Evolutionary conservation across 2,113 vertebrate species (phyloP).

Genomic region (Ciconia maguari): DNA sequence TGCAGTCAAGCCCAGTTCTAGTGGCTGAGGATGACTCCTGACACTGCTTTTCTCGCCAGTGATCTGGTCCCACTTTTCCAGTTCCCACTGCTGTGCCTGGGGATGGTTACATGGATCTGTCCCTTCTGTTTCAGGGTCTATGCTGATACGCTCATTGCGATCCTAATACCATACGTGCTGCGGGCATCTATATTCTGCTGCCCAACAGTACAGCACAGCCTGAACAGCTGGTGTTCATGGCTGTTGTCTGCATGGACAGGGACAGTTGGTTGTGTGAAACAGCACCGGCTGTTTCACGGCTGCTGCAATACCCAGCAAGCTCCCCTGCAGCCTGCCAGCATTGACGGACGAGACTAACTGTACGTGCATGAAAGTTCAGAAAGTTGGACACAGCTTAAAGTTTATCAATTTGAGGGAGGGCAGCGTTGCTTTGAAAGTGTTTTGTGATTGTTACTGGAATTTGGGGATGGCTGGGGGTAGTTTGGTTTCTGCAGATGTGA

Average conservation of each 20-base stretch:
- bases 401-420: not conserved
- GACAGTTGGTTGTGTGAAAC: not conserved
- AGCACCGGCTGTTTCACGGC: not conserved
- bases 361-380: not conserved
- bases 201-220: not conserved
- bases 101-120: not conserved
- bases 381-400: not conserved
- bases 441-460: not conserved
- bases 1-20: not conserved
- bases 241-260: not conserved
- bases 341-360: rapidly evolving
- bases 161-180: not conserved
- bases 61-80: not conserved
- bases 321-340: not conserved
- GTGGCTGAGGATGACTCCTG: not conserved
- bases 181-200: not conserved
- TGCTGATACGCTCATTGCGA: rapidly evolving
- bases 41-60: not conserved
- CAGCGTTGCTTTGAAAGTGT: not conserved
- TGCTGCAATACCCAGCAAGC: not conserved
- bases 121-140: not conserved
- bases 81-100: not conserved
- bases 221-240: not conserved
- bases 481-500: not conserved
- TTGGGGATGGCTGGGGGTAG: not conserved